phyloP scores from a whole-genome alignment of 1,140 invertebrate species.

The Stenopsyche tienmushanensis region DNA sequence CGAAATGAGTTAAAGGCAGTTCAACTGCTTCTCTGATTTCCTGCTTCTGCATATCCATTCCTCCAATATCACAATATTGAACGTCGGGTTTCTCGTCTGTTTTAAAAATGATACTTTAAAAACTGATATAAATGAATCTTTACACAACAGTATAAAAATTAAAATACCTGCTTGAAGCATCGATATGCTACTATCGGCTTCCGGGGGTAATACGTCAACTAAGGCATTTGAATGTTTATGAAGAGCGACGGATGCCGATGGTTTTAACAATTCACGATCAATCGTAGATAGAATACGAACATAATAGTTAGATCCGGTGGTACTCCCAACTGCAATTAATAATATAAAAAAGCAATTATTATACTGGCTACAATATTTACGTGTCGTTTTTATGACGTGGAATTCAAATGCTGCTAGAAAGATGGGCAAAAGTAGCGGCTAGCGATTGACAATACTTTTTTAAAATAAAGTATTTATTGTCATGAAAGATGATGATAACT shows the following conservation, averaged over 20 bases:
- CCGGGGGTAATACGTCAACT: conserved; percentile 95
- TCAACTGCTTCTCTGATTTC: conserved; percentile 99
- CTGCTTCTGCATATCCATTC: conserved; percentile 99
- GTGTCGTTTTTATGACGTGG: background rate
- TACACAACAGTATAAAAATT: background rate
- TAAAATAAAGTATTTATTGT: no score
- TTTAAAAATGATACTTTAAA: no score
- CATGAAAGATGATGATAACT: no score
- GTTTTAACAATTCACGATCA: conserved; percentile 93
- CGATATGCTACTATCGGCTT: conserved; percentile 97
- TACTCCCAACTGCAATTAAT: conserved; percentile 61
- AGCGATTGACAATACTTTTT: no score
- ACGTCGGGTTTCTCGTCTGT: conserved; percentile 98
- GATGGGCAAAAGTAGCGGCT: no score
- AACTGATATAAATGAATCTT: no score
- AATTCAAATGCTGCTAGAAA: no score
- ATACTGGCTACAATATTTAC: background rate
- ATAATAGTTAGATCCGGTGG: conserved; percentile 94
- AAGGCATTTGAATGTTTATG: conserved; percentile 98
- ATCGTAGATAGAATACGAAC: conserved; percentile 95
- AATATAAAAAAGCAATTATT: conserved; percentile 9
- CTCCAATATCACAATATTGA: conserved; percentile 96
- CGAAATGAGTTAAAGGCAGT: conserved; percentile 95
- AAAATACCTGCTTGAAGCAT: conserved; percentile 85
- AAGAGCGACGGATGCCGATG: conserved; percentile 92